phyloP scores from a whole-genome alignment of 2,888 invertebrate genomes.

The Heliconius ethilla region DNA sequence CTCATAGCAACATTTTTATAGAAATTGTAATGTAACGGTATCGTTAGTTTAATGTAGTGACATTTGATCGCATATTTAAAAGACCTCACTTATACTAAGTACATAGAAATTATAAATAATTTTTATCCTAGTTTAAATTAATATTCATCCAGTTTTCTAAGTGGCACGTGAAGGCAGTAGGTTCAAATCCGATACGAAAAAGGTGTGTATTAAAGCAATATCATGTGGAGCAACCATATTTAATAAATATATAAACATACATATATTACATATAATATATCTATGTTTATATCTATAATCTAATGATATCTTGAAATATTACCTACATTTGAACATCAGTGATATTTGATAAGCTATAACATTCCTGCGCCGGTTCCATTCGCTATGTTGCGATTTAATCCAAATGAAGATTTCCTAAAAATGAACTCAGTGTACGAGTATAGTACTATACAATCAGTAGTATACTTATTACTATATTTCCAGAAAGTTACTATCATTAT shows the following conservation, averaged over 20 bases:
- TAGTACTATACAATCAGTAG: no score
- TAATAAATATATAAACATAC: no score
- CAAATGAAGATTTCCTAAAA: background rate
- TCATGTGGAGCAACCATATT: no score
- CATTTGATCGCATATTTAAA: background rate
- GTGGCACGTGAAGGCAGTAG: no score
- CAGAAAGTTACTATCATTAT: no score
- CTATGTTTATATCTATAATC: background rate
- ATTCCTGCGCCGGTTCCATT: background rate
- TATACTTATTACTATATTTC: no score
- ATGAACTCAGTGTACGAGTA: background rate
- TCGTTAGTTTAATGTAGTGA: background rate
- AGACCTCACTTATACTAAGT: background rate
- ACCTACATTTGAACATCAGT: background rate
- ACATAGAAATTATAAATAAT: no score
- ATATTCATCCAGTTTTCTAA: no score
- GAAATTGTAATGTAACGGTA: background rate
- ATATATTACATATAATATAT: background rate
- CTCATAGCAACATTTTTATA: background rate
- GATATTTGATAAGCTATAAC: background rate
- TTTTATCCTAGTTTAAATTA: no score
- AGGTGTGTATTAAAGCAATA: no score
- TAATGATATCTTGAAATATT: background rate
- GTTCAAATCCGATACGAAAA: no score
- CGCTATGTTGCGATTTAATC: background rate